A percentile compares a stretch with the other conserved stretches of the same genome.
phyloP scores from a whole-genome alignment of 2,797 vertebrate genomes.

The Valencia hispanica region DNA sequence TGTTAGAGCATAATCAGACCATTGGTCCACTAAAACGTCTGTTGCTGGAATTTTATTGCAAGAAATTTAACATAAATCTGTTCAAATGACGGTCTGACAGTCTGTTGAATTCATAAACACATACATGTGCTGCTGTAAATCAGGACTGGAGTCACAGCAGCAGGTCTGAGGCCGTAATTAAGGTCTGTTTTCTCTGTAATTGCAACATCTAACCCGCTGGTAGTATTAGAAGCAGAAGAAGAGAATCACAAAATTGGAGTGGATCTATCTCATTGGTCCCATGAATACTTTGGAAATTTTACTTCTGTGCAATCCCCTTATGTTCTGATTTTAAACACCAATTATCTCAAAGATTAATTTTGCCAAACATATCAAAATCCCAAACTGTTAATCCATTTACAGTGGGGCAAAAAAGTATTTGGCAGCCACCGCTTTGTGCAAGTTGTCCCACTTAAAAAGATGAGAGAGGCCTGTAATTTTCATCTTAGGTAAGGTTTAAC shows the following conservation, averaged over 20 bases:
- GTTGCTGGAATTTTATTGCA: neutral
- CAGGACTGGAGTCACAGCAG: neutral
- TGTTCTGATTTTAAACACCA: neutral
- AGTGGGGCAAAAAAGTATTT: too few species aligned
- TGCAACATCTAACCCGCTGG: neutral
- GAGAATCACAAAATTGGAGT: neutral
- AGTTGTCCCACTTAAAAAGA: too few species aligned
- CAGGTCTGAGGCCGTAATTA: neutral
- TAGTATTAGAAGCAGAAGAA: neutral
- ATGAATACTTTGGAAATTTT: neutral
- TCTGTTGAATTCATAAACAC: neutral
- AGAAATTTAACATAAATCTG: neutral
- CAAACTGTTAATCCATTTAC: neutral
- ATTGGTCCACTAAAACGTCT: neutral
- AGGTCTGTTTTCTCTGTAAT: slow-evolving; percentile 3
- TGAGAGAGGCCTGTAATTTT: too few species aligned
- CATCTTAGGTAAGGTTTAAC: too few species aligned
- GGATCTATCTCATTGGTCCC: neutral
- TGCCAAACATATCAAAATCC: neutral
- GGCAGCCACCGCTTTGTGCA: too few species aligned
- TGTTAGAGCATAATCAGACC: neutral
- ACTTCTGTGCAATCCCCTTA: neutral
- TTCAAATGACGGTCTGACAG: neutral
- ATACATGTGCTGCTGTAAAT: neutral
- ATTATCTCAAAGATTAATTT: neutral